phyloP scores from a whole-genome alignment of 1,140 invertebrate species.

The Drosophila biarmipes region DNA sequence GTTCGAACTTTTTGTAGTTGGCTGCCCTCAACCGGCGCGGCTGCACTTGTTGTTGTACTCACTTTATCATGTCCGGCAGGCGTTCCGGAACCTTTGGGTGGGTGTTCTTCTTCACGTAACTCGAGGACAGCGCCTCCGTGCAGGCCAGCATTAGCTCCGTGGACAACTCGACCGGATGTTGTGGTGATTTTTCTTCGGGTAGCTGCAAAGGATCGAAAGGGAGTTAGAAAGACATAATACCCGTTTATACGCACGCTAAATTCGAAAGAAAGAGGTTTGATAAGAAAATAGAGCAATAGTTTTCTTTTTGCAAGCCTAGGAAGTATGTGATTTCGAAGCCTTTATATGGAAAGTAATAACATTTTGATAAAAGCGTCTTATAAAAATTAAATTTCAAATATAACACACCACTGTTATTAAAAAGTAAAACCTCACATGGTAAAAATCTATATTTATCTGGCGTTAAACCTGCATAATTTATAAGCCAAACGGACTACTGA shows the following conservation, averaged over 20 bases:
- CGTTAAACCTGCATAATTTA: neutral
- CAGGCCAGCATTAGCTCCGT: conserved; percentile 84
- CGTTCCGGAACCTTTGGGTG: conserved; percentile 84
- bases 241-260: neutral
- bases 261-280: neutral
- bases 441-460: neutral
- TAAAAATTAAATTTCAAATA: neutral
- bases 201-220: conserved; percentile 61
- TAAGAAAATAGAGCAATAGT: neutral
- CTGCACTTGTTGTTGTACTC: conserved; percentile 64
- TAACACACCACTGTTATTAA: no score
- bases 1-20: conserved; percentile 27
- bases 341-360: no score
- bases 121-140: conserved; percentile 82
- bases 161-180: conserved; percentile 84
- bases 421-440: no score
- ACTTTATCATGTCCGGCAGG: conserved; percentile 84
- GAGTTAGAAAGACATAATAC: neutral
- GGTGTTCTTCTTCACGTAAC: conserved; percentile 79
- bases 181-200: conserved; percentile 84
- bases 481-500: conserved; percentile 4
- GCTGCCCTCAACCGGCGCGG: conserved; percentile 35
- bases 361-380: no score
- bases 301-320: no score
- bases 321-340: neutral